Percentiles rank a stretch among this genome's conserved stretches.
These are phyloP conservation scores for Gobiocypris rarus DNA, from an alignment of 2,113 vertebrate genomes.

Conservation along the genomic window DNA sequence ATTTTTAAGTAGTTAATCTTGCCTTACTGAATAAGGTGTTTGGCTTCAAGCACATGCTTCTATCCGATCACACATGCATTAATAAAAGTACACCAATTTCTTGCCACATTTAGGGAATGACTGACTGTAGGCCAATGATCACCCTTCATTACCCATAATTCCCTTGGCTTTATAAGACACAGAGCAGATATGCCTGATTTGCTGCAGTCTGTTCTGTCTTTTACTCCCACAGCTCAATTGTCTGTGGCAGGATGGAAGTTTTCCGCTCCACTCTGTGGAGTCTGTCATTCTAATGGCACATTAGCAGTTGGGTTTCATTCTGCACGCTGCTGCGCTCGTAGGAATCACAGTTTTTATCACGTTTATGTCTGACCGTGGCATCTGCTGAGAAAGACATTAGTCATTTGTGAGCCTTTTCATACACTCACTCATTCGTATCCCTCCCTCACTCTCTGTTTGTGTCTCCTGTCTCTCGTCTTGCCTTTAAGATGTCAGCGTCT, in stretches of 20 bases:
- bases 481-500: conserved; percentile 72
- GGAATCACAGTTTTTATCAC: conserved; percentile 76
- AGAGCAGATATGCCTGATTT: conserved; percentile 38
- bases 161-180: conserved; percentile 35
- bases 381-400: conserved; percentile 80
- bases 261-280: conserved; percentile 56
- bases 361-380: conserved; percentile 75
- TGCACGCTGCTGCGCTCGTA: conserved; percentile 68
- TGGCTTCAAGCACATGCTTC: background rate
- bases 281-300: conserved; percentile 61
- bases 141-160: conserved; percentile 35
- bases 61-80: background rate
- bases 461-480: conserved; percentile 72
- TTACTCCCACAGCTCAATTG: conserved; percentile 62
- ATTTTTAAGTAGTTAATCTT: background rate
- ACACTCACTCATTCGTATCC: conserved; percentile 57
- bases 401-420: conserved; percentile 77
- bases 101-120: background rate
- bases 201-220: conserved; percentile 25
- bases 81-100: conserved; percentile 9
- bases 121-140: conserved; percentile 36
- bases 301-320: conserved; percentile 74
- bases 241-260: conserved; percentile 45
- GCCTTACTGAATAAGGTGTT: background rate
- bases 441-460: conserved; percentile 65